Evolutionary conservation across 1,140 invertebrate species (phyloP), one percentile per base, ranked within the genome.

Genomic region (Caenorhabditis tropicalis): DNA sequence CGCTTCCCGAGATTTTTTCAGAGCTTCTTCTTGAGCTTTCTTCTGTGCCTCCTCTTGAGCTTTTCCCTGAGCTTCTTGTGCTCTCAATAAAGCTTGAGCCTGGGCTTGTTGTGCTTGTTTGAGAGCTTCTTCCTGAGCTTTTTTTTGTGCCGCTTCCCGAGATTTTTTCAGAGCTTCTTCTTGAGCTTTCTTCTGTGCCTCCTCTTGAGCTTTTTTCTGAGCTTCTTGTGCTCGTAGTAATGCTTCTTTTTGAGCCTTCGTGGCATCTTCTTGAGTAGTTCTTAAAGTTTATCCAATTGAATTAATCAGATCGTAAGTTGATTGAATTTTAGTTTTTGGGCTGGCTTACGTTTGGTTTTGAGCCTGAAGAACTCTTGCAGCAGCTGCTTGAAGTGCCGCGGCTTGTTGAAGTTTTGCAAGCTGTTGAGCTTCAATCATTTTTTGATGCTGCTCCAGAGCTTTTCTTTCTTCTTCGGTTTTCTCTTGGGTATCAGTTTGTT

Each of bases 371-470:
- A 81, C 84, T 43, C 58, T 82, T 3, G 60, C 79, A 19, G 84
- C 84, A 12, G 84, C 84, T 3, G 80, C 79, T 58, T 86, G 85
- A 16, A 86, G 43, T 16, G 85, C 85, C 19, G 86, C 86, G 10
- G 82, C 82, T 49, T 87, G 86, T 43, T 70, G 60, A 21, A 79
- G 70, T 65, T 86, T 87, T 12, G 84, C 83, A 9, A 81, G 49
- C 19, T 87, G 79, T 48, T 87, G 86, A 43, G 79, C 39, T 27
- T 82, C 81, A 10, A 87, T 19, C 81, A 86, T 53, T 48, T 79
- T 86, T 49, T 87, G 46, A 10, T 85, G 79, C 19, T 86, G 81
- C 39, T 87, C 86, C 24, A 87, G 19, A 1, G 84, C 84, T 27
- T 79, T 82, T 16, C 46, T 85, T 46, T 85, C 84, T 12, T 39